Conservation (phyloP, 2,113 vertebrate species). For the Cnemophilus loriae region DNA sequence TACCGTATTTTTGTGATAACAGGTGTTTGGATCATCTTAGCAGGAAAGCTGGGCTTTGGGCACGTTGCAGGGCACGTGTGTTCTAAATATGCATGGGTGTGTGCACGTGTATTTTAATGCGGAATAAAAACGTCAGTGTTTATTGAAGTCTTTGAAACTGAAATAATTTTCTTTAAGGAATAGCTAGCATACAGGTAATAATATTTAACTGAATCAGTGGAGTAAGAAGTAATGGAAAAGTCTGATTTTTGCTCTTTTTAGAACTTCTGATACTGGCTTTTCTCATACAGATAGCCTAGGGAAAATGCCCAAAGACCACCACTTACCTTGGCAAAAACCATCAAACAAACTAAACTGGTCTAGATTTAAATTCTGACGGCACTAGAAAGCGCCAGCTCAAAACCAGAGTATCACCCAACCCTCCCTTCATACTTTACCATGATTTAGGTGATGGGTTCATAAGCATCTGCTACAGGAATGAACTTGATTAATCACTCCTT, state of each 20-base stretch:
- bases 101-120: neutral
- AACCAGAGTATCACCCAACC: neutral
- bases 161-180: neutral
- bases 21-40: neutral
- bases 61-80: fast-evolving
- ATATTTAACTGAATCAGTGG: neutral
- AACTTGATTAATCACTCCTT: neutral
- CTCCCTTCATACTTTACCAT: neutral
- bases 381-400: neutral
- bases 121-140: neutral
- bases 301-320: neutral
- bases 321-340: neutral
- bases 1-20: neutral
- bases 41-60: neutral
- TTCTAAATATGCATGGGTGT: neutral
- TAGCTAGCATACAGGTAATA: neutral
- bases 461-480: neutral
- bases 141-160: neutral
- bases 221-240: neutral
- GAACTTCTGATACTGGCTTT: neutral
- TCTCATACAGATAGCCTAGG: neutral
- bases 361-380: neutral
- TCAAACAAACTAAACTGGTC: neutral
- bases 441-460: neutral
- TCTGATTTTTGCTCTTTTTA: neutral